Conservation (phyloP, 2,888 invertebrate genomes). For the Lymantria dispar region DNA sequence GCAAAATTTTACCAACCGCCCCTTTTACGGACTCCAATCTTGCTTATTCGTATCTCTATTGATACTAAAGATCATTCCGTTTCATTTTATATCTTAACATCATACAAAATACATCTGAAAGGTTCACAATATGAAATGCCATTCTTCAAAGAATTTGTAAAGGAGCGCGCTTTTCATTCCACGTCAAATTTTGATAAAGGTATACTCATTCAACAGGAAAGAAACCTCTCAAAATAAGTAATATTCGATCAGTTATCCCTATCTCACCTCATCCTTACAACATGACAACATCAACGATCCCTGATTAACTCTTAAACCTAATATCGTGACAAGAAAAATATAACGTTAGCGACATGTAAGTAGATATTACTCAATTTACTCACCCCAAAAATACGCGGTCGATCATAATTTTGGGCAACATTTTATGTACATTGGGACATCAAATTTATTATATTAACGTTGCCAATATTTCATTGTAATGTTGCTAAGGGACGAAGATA, state of each 20-base stretch:
- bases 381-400: neutral
- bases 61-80: no score
- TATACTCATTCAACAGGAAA: no score
- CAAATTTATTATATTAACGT: conserved; percentile 17
- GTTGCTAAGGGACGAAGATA: neutral
- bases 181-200: no score
- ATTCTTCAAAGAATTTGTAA: no score
- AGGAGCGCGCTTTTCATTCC: no score
- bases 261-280: neutral
- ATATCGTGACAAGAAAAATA: neutral
- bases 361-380: neutral
- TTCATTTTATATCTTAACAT: no score
- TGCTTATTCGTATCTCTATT: no score
- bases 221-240: neutral
- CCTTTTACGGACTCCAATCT: no score
- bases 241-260: neutral
- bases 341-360: neutral
- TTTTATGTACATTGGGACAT: neutral
- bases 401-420: conserved; percentile 1
- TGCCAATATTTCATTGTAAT: conserved; percentile 14
- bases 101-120: no score
- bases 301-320: neutral
- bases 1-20: no score
- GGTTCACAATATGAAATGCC: no score
- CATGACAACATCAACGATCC: neutral